These are phyloP conservation scores for Oxyruncus cristatus DNA, from an alignment of 2,113 vertebrate genomes.

Conservation along the genomic window DNA sequence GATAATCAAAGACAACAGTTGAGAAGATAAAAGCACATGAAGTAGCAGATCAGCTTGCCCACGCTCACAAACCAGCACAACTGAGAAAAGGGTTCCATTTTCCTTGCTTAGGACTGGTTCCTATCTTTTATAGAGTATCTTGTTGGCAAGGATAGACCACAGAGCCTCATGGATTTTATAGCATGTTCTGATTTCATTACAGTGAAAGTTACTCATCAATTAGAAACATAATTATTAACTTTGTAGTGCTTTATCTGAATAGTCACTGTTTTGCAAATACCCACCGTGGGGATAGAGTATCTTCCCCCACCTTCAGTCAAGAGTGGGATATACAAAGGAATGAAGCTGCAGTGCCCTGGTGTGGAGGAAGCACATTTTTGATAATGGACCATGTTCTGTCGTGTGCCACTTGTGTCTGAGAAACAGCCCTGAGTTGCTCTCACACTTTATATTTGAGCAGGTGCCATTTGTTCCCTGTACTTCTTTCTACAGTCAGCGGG, in stretches of 20 bases:
- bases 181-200: constrained; percentile 58
- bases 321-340: background rate
- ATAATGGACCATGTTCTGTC: background rate
- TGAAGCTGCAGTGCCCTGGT: background rate
- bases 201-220: constrained; percentile 54
- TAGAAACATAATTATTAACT: background rate
- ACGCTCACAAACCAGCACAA: background rate
- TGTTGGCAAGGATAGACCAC: background rate
- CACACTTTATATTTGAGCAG: background rate
- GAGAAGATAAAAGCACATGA: background rate
- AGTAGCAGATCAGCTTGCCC: background rate
- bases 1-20: background rate
- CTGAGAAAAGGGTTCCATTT: background rate
- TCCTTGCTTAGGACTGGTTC: background rate
- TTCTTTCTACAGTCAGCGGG: background rate
- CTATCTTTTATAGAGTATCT: background rate
- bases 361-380: background rate
- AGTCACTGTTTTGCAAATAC: background rate
- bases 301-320: background rate
- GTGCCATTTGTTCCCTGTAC: background rate
- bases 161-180: constrained; percentile 9
- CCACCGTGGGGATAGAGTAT: background rate
- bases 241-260: background rate
- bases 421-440: background rate
- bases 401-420: background rate